Evolutionary conservation across 37 sponge, comb jelly and placozoan genomes (phyloP).

Genomic region (Cliona cf. orientalis): DNA sequence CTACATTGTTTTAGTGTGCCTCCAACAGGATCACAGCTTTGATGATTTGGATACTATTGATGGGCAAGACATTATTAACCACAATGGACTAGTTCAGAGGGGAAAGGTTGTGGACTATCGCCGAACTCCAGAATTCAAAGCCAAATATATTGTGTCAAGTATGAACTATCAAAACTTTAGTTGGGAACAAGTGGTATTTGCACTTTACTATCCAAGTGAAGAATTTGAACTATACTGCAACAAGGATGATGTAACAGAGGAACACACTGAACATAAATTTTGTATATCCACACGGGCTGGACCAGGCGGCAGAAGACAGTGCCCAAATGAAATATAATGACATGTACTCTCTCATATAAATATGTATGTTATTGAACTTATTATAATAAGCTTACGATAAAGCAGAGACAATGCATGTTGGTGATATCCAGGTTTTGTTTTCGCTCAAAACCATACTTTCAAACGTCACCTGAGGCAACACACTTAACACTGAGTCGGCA

Average conservation of each 20-base stretch:
- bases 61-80: not conserved
- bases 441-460: too few species aligned
- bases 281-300: not conserved
- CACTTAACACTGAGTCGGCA: too few species aligned
- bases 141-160: not conserved
- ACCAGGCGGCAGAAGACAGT: not conserved
- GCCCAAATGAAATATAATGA: not conserved
- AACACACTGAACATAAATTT: not conserved
- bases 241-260: not conserved
- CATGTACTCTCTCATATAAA: too few species aligned
- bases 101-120: not conserved
- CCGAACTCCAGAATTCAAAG: not conserved
- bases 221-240: not conserved
- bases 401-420: too few species aligned
- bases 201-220: not conserved
- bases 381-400: too few species aligned
- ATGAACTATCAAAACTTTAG: not conserved
- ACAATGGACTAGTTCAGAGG: not conserved
- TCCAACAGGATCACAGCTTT: not conserved
- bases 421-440: too few species aligned
- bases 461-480: too few species aligned
- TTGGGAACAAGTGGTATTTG: not conserved
- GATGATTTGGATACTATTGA: not conserved
- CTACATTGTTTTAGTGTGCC: constrained; percentile 27
- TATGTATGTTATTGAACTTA: too few species aligned